Conservation (phyloP, 2,797 vertebrate genomes). For the Potorous gilbertii region DNA sequence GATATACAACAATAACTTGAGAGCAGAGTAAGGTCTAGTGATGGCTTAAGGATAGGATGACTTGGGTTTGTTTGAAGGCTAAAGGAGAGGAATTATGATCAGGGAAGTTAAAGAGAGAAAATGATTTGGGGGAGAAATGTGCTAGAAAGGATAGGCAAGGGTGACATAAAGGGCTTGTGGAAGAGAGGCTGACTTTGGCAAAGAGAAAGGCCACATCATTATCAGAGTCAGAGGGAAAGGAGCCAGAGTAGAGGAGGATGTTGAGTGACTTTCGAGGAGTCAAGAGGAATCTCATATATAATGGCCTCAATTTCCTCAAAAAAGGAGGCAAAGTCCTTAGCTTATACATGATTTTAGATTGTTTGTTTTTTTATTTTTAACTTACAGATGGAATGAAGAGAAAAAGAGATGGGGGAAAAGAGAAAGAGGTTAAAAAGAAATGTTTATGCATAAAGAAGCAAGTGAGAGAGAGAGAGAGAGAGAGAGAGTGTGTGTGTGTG, state of each 20-base stretch:
- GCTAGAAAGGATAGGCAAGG: not conserved
- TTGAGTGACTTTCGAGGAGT: not conserved
- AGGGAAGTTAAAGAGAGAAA: not conserved
- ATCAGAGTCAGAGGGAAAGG: not conserved
- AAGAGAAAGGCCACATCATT: not conserved
- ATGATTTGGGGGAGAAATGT: not conserved
- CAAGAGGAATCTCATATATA: not conserved
- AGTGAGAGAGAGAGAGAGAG: too few species aligned
- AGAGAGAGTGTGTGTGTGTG: too few species aligned
- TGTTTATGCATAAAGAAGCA: rapidly evolving
- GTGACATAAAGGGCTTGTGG: not conserved
- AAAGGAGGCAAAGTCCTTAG: not conserved
- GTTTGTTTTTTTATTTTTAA: not conserved
- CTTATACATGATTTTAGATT: not conserved
- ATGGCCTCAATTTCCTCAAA: not conserved
- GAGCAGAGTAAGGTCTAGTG: not conserved
- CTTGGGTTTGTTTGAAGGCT: not conserved
- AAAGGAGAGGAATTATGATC: not conserved
- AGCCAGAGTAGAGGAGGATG: not conserved
- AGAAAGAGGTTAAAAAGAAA: not conserved
- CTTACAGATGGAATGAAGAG: not conserved
- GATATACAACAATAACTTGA: not conserved
- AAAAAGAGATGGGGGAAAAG: not conserved
- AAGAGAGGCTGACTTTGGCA: not conserved
- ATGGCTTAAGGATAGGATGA: not conserved